phyloP scores from a whole-genome alignment of 2,797 vertebrate species.

The Podarcis siculus region DNA sequence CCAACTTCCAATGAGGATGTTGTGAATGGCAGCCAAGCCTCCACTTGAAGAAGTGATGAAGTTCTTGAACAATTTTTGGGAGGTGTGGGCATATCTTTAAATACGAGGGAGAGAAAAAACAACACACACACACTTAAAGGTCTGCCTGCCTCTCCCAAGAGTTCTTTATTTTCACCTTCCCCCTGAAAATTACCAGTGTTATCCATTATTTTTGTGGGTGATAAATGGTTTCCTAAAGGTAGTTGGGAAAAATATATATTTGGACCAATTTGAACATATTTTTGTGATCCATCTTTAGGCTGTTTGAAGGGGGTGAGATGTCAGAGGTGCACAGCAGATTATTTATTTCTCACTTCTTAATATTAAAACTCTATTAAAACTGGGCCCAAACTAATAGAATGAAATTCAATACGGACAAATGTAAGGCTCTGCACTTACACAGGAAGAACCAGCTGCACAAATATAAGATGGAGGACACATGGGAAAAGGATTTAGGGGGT shows the following conservation, averaged over 20 bases:
- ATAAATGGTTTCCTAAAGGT: not conserved
- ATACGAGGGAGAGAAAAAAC: too few relatives aligned
- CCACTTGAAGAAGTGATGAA: not conserved
- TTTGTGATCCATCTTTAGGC: not conserved
- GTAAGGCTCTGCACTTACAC: too few relatives aligned
- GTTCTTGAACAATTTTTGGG: not conserved
- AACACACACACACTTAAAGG: too few relatives aligned
- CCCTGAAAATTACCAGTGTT: not conserved
- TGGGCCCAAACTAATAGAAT: too few relatives aligned
- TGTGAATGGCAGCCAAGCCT: not conserved
- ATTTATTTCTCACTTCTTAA: not conserved
- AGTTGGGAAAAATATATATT: not conserved
- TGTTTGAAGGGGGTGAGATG: not conserved
- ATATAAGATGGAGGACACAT: too few relatives aligned
- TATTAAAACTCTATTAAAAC: not conserved
- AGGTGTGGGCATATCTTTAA: too few relatives aligned
- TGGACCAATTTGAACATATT: not conserved
- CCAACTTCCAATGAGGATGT: not conserved
- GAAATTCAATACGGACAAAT: too few relatives aligned
- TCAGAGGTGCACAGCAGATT: not conserved
- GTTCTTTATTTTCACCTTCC: not conserved
- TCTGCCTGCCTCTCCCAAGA: not conserved
- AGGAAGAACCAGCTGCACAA: too few relatives aligned
- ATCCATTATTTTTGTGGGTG: not conserved
- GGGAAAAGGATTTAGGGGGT: too few relatives aligned